phyloP scores from a whole-genome alignment of 2,888 invertebrate genomes.

The Osmoderma eremita region DNA sequence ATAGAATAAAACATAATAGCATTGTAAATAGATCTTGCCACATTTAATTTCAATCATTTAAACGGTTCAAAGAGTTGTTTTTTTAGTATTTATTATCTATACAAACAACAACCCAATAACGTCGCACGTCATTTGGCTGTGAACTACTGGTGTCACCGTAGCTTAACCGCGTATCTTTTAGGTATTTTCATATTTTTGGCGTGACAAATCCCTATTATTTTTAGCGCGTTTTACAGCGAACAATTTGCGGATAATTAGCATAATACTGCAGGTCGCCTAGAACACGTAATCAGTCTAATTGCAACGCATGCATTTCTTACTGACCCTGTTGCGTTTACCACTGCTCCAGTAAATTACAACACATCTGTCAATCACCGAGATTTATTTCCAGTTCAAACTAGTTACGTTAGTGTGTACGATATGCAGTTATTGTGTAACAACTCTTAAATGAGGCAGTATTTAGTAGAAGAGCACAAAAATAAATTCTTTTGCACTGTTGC shows the following conservation, averaged over 20 bases:
- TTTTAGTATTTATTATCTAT: too few relatives aligned
- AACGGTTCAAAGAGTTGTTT: too few relatives aligned
- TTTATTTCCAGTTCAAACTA: slow-evolving; percentile 13
- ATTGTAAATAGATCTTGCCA: too few relatives aligned
- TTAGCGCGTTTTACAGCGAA: slow-evolving; percentile 5
- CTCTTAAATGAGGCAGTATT: not conserved
- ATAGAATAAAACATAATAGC: too few relatives aligned
- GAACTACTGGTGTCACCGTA: not conserved
- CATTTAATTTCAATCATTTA: too few relatives aligned
- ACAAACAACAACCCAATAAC: too few relatives aligned
- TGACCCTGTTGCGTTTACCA: not conserved
- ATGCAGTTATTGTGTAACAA: slow-evolving; percentile 9
- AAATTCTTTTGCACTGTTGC: too few relatives aligned
- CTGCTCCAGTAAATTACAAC: not conserved
- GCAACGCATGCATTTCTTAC: slow-evolving; percentile 1
- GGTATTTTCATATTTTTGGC: slow-evolving; percentile 31
- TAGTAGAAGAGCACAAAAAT: not conserved
- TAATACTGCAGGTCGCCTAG: slow-evolving; percentile 11
- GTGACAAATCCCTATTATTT: slow-evolving; percentile 26
- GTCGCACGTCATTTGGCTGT: too few relatives aligned
- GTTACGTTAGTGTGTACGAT: not conserved
- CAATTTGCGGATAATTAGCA: slow-evolving; percentile 7
- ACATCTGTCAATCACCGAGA: slow-evolving; percentile 22
- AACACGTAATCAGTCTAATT: slow-evolving; percentile 15
- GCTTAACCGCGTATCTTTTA: not conserved